Percentiles rank a stretch among this genome's conserved stretches.
These are phyloP conservation scores for Halcyon smyrnensis DNA, from an alignment of 2,797 vertebrate genomes.

Conservation along the genomic window DNA sequence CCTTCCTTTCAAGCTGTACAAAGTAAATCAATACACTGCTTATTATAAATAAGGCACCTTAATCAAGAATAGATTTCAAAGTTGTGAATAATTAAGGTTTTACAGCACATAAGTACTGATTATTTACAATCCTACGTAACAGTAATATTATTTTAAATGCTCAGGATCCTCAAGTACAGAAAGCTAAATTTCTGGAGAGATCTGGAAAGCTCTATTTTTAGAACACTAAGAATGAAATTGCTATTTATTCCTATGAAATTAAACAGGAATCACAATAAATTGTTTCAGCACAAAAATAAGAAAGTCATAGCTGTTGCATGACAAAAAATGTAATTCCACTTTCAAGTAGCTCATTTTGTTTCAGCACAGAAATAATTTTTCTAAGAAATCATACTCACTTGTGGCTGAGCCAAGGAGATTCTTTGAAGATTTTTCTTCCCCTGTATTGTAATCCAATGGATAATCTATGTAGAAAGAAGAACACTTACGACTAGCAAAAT, in stretches of 20 bases:
- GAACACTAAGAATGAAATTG: not conserved
- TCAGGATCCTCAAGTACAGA: not conserved
- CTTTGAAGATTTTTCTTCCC: constrained; percentile 94
- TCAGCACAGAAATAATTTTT: not conserved
- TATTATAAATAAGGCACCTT: not conserved
- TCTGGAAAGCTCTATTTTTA: not conserved
- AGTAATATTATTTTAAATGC: not conserved
- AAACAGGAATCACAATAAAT: not conserved
- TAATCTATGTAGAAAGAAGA: constrained; percentile 83
- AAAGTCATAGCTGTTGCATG: rapidly evolving
- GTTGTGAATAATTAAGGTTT: not conserved
- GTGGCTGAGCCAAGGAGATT: constrained; percentile 97
- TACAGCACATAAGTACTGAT: not conserved
- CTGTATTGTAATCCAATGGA: constrained; percentile 89
- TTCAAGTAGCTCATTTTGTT: not conserved
- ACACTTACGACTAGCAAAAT: not conserved
- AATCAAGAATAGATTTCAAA: not conserved
- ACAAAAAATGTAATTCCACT: not conserved
- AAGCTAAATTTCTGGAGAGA: not conserved
- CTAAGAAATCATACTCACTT: constrained; percentile 83
- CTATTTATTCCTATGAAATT: not conserved
- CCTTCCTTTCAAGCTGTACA: not conserved
- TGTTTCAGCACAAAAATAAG: not conserved
- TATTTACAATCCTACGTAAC: not conserved
- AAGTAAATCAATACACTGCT: not conserved